Percentiles rank a stretch among this genome's conserved stretches.
Conservation (phyloP, 1,140 invertebrate genomes). For the Drosophila punjabiensis region DNA sequence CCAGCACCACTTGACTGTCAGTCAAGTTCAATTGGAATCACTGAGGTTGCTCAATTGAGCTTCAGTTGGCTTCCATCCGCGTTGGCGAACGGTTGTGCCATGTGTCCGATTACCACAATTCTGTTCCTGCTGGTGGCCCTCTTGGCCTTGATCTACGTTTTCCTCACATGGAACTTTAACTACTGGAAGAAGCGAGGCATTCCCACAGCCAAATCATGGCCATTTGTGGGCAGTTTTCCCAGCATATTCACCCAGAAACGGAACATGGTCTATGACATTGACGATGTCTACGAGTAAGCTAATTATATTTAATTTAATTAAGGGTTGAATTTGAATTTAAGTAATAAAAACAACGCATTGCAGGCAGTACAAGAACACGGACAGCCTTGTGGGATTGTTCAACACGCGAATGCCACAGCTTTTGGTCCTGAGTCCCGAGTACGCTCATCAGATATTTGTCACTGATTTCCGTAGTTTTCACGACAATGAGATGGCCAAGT, state of each 20-base stretch:
- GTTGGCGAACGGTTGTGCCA: conserved; percentile 19
- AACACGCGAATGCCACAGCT: conserved; percentile 68
- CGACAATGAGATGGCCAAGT: conserved; percentile 62
- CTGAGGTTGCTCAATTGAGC: conserved; percentile 18
- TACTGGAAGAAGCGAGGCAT: conserved; percentile 80
- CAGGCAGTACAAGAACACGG: conserved; percentile 57
- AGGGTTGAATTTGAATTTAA: background rate
- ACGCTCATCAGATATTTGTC: conserved; percentile 85
- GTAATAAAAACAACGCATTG: background rate
- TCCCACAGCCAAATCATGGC: conserved; percentile 59
- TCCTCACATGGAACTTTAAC: conserved; percentile 78
- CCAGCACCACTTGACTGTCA: conserved; percentile 29
- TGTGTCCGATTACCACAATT: conserved; percentile 33
- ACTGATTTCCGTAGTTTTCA: conserved; percentile 85
- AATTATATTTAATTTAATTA: background rate
- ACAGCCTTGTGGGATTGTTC: conserved; percentile 60
- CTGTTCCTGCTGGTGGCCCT: conserved; percentile 35
- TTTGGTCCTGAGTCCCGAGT: conserved; percentile 85
- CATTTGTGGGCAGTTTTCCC: conserved; percentile 76
- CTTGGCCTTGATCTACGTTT: conserved; percentile 65
- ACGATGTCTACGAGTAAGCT: conserved; percentile 61
- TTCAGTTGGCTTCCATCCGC: conserved; percentile 37
- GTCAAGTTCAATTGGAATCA: conserved; percentile 48
- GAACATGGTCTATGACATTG: conserved; percentile 57
- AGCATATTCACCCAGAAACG: conserved; percentile 64